Evolutionary conservation across 2,797 vertebrate genomes (phyloP), one percentile per base, ranked within the genome.

Genomic region (Eutrigla gurnardus): DNA sequence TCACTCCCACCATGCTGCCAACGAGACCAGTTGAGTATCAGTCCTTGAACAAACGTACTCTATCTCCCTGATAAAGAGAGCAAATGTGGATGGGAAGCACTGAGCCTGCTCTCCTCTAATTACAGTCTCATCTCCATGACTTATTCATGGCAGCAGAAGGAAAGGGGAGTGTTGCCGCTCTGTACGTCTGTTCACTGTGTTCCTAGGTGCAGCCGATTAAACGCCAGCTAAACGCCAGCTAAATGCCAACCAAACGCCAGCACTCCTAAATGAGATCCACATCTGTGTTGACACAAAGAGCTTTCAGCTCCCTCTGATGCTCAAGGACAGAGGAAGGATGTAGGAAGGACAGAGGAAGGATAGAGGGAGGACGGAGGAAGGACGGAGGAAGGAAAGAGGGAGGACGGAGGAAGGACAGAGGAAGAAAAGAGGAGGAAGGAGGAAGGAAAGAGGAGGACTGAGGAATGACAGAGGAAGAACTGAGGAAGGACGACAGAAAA

Each of bases 61-160:
- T n/a, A n/a, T n/a, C n/a, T n/a, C n/a, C 18, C 65, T 50, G 70
- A 64, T 78, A 66, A 71, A 76, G 72, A 81, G 82, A 80, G 74
- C 65, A 49, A 73, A 82, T 80, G 62, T 52, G n/a, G 47, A 61
- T 78, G n/a, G n/a, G 80, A 67, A 35, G 54, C n/a, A 14, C 47
- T 73, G 67, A 7, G 33, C 63, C 37, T 32, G 54, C 70, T 82
- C 68, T 54, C 17, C 60, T 81, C 70, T 78, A 69, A 84, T 85
- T 63, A 70, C 64, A 42, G 55, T 60, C 66, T 63, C 42, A 55
- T 54, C 55, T 55, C 43, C 63, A 86, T 89, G 75, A 84, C 84
- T 89, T 85, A 89, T 91, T 88, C 62, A 89, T 86, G 66, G 75
- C 35, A 69, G 71, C 74, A 82, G 77, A 64, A 69, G 77, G 73